Evolutionary conservation across 2,888 invertebrate genomes (phyloP), one percentile per base, ranked within the genome.

Genomic region (Timema podura): DNA sequence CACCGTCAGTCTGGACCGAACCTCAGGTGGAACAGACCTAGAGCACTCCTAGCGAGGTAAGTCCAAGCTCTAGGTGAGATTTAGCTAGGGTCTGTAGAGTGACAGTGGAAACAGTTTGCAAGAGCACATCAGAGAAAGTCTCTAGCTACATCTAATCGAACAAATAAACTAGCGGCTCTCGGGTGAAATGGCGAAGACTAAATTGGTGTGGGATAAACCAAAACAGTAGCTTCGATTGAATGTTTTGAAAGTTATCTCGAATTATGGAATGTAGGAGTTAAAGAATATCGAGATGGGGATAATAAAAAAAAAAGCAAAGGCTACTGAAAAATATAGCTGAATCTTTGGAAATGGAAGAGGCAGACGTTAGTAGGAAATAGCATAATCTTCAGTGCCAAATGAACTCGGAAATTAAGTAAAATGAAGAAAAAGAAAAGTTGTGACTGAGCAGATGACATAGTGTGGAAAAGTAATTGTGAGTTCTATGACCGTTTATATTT

Each of bases 71-170:
- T 57, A 57, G 51, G 57, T 1, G 16, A 30, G 30, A n/a, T 30
- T 57, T 13, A 15, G 51, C 30, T 16, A 30, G 57, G 57, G 6
- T n/a, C n/a, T 30, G 57, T 57, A n/a, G 30, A 13, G 57, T 13
- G 57, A 16, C 57, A n/a, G 57, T 57, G 57, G 57, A 13, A 57
- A 57, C 57, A 57, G 57, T 57, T 57, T 7, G 57, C n/a, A n/a
- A 57, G 57, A 57, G 13, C 10, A 57, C 57, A 57, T 8, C 57
- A 6, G 57, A n/a, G 57, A 16, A n/a, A 57, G 15, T 57, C 13
- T 57, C 57, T 57, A 57, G 10, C 8, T 57, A 13, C 30, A 57
- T n/a, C n/a, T 13, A 57, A 9, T 9, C 15, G n/a, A 30, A 57
- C 15, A 57, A 57, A 57, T 57, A 57, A 6, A n/a, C 30, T 30